Percentiles rank a stretch among this genome's conserved stretches.
phyloP scores from a whole-genome alignment of 30 jellyfish, hydroid and myxozoan genomes.

The Pseudorhiza aurosa region DNA sequence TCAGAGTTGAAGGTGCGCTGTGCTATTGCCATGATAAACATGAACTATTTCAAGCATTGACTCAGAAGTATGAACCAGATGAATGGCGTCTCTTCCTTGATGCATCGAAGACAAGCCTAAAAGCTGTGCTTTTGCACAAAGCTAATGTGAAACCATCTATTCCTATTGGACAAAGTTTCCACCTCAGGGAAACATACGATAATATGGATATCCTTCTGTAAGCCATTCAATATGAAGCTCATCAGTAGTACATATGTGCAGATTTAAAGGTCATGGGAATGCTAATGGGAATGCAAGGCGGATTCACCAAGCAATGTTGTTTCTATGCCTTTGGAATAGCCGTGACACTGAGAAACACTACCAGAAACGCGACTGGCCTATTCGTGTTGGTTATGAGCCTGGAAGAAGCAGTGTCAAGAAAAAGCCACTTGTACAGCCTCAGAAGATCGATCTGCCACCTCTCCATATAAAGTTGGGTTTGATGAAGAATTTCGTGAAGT shows the following conservation, averaged over 20 bases:
- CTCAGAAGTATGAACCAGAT: conserved; percentile 6
- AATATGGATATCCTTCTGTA: conserved; percentile 3
- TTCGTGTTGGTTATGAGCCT: too few species aligned
- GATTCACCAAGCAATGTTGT: conserved; percentile 35
- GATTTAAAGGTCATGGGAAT: conserved; percentile 3
- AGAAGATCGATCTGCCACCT: too few species aligned
- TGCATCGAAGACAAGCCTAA: conserved; percentile 7
- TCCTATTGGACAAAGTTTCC: not conserved
- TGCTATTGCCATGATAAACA: not conserved
- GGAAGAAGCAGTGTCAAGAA: too few species aligned
- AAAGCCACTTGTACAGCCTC: too few species aligned
- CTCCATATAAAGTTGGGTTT: too few species aligned
- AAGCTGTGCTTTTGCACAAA: too few species aligned
- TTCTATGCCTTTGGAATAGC: conserved; percentile 6
- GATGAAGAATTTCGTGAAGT: too few species aligned
- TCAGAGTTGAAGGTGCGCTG: not conserved
- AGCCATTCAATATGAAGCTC: conserved; percentile 1
- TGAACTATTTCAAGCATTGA: not conserved
- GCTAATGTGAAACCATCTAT: conserved; percentile 1
- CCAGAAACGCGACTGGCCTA: not conserved
- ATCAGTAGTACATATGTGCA: not conserved
- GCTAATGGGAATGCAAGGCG: conserved; percentile 18
- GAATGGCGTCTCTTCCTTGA: conserved; percentile 4
- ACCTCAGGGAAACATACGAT: not conserved
- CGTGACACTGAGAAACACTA: conserved; percentile 1